A percentile compares a stretch with the other conserved stretches of the same genome.
These are phyloP conservation scores for Phalloptychus januarius DNA, from an alignment of 2,797 vertebrate genomes.

Conservation along the genomic window DNA sequence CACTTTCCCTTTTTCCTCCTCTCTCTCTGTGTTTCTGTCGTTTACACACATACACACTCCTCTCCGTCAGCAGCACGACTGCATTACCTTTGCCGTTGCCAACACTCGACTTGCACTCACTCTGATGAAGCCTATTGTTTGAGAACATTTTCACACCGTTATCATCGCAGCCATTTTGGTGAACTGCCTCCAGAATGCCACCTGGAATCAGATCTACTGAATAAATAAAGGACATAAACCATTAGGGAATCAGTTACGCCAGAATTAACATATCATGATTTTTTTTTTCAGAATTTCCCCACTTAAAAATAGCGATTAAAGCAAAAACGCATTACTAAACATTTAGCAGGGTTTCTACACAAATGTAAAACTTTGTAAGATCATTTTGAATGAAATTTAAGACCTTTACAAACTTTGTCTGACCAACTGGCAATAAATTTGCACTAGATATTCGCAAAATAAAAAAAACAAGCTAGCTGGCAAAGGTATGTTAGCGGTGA, in stretches of 20 bases:
- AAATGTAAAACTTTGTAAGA: too few species aligned
- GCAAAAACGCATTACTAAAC: background rate
- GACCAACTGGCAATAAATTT: too few species aligned
- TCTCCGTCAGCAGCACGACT: slow-evolving; percentile 59
- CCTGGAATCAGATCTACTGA: slow-evolving; percentile 5
- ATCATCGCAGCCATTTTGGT: slow-evolving; percentile 26
- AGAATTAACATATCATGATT: background rate
- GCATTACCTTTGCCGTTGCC: slow-evolving; percentile 74
- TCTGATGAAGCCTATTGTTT: slow-evolving; percentile 41
- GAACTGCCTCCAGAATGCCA: slow-evolving; percentile 17
- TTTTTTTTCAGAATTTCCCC: background rate
- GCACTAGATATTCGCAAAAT: too few species aligned
- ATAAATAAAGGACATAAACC: background rate
- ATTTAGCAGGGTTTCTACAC: background rate
- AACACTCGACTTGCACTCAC: slow-evolving; percentile 44
- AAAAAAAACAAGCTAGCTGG: too few species aligned
- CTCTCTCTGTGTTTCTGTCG: background rate
- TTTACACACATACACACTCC: slow-evolving; percentile 47
- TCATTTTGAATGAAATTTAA: too few species aligned
- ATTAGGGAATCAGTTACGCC: background rate
- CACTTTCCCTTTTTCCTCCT: slow-evolving; percentile 18
- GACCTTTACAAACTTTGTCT: too few species aligned
- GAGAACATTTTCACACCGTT: slow-evolving; percentile 19
- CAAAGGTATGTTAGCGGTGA: too few species aligned
- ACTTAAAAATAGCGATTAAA: background rate